Evolutionary conservation across 2,797 vertebrate species (phyloP).

Genomic region (Rhynchotus rufescens): DNA sequence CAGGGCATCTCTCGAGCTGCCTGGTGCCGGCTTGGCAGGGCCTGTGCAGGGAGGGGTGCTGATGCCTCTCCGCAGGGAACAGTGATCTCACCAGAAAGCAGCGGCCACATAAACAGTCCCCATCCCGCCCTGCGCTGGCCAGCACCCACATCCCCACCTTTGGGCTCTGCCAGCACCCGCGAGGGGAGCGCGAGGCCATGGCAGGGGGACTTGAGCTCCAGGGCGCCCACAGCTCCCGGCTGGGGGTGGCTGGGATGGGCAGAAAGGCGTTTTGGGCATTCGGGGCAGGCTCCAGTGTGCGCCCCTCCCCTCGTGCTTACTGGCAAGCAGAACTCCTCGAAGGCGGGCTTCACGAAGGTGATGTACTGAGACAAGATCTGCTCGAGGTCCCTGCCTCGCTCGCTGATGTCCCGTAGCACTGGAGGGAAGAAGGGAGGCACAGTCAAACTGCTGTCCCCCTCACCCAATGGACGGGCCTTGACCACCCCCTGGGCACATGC

Average conservation of each 20-base stretch:
- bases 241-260: background rate
- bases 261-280: background rate
- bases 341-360: conserved; percentile 95
- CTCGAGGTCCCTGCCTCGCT: conserved; percentile 91
- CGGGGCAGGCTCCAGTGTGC: fast-evolving
- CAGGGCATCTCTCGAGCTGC: background rate
- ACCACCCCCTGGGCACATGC: background rate
- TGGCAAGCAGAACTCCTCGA: conserved; percentile 96
- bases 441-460: background rate
- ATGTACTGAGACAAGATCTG: conserved; percentile 93
- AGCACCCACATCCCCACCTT: background rate
- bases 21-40: background rate
- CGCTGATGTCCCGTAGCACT: conserved; percentile 93
- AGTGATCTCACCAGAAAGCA: conserved; percentile 5
- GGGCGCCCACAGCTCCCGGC: background rate
- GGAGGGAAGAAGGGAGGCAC: background rate
- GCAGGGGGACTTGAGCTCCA: background rate
- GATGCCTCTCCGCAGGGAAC: background rate
- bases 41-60: background rate
- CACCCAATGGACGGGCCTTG: background rate
- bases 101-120: background rate
- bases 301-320: conserved; percentile 80
- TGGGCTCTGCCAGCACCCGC: background rate
- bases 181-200: background rate
- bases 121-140: background rate